A percentile compares a stretch with the other conserved stretches of the same genome.
Conservation (phyloP, 2,888 invertebrate genomes). For the Drepana falcataria region DNA sequence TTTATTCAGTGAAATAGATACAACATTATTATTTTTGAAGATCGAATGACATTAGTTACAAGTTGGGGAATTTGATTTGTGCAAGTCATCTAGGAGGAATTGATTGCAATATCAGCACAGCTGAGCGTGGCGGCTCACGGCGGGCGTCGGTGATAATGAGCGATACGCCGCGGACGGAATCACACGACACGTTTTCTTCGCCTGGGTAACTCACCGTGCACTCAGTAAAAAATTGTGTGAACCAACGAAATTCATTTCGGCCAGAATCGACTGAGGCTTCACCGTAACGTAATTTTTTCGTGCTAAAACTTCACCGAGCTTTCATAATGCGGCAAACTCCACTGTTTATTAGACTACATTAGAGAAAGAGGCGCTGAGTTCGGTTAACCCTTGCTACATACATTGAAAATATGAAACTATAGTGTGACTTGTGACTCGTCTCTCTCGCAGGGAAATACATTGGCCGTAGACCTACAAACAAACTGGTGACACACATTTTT, state of each 20-base stretch:
- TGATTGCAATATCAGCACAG: constrained; percentile 59
- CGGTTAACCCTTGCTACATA: too few relatives aligned
- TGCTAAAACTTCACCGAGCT: background rate
- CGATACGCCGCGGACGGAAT: constrained; percentile 45
- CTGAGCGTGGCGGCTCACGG: constrained; percentile 44
- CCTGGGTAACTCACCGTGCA: constrained; percentile 43
- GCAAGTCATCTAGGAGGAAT: constrained; percentile 63
- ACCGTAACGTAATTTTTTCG: constrained; percentile 33
- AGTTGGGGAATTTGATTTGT: constrained; percentile 57
- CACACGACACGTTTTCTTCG: constrained; percentile 41
- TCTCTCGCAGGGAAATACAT: too few relatives aligned
- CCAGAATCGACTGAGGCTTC: constrained; percentile 30
- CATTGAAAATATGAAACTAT: too few relatives aligned
- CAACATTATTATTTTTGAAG: too few relatives aligned
- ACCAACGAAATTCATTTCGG: constrained; percentile 41
- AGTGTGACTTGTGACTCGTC: too few relatives aligned
- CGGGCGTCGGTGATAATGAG: constrained; percentile 45
- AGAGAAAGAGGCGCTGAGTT: too few relatives aligned
- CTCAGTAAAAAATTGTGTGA: constrained; percentile 53
- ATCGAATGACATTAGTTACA: constrained; percentile 34
- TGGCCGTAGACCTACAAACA: too few relatives aligned
- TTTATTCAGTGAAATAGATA: too few relatives aligned
- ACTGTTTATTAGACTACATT: too few relatives aligned
- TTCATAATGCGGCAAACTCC: too few relatives aligned
- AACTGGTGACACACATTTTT: too few relatives aligned